Percentiles rank a stretch among this genome's conserved stretches.
These are phyloP conservation scores for Phyto melanocephala DNA, from an alignment of 2,888 invertebrate species.

Conservation along the genomic window DNA sequence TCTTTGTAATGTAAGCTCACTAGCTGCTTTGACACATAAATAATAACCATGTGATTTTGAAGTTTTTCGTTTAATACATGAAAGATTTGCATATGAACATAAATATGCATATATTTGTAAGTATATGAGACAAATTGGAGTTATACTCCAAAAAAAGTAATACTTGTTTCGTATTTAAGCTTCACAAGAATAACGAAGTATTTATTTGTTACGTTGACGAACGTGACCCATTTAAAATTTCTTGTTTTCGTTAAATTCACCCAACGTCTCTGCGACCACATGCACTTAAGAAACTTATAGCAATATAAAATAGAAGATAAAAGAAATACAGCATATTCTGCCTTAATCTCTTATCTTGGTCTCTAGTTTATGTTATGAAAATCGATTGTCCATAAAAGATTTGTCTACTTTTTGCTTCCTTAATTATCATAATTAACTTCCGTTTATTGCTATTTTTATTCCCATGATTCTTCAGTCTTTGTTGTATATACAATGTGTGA, in stretches of 20 bases:
- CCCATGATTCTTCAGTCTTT: background rate
- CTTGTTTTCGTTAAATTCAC: constrained; percentile 15
- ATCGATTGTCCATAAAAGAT: too few species aligned
- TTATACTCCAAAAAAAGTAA: too few species aligned
- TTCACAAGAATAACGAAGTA: too few species aligned
- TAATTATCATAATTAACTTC: background rate
- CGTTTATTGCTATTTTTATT: too few species aligned
- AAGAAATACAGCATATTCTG: background rate
- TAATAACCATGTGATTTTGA: constrained; percentile 58
- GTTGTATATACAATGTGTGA: background rate
- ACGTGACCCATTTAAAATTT: constrained; percentile 47
- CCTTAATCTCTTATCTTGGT: too few species aligned
- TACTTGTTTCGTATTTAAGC: too few species aligned
- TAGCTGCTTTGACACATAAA: constrained; percentile 50
- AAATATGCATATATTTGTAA: too few species aligned
- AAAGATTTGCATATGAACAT: too few species aligned
- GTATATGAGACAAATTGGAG: too few species aligned
- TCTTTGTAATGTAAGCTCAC: background rate
- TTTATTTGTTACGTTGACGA: background rate
- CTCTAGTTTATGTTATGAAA: too few species aligned
- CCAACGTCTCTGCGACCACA: background rate
- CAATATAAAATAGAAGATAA: background rate
- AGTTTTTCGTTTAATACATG: background rate
- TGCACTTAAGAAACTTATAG: background rate
- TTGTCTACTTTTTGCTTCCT: background rate